These are phyloP conservation scores for Eutrigla gurnardus DNA, from an alignment of 2,797 vertebrate genomes.

Conservation along the genomic window DNA sequence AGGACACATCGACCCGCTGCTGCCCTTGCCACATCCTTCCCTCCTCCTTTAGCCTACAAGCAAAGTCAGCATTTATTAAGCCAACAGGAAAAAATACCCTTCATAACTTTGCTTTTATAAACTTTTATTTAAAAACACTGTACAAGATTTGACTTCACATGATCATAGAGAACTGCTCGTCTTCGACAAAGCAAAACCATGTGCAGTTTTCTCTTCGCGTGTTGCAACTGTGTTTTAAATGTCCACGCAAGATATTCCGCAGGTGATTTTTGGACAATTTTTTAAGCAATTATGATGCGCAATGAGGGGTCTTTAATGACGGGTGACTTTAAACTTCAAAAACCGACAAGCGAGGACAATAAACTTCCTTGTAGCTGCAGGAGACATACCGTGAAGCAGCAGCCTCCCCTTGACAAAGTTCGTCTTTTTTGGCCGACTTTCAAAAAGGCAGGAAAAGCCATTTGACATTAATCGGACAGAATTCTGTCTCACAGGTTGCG, in stretches of 20 bases:
- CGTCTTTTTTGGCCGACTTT: slow-evolving; percentile 60
- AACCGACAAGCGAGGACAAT: slow-evolving; percentile 15
- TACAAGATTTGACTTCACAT: slow-evolving; percentile 35
- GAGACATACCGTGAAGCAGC: slow-evolving; percentile 2
- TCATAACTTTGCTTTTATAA: slow-evolving; percentile 48
- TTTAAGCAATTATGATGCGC: neutral
- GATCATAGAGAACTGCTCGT: slow-evolving; percentile 7
- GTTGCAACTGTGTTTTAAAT: neutral
- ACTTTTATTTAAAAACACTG: slow-evolving; percentile 71
- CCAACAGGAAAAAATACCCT: neutral
- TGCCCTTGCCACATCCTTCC: slow-evolving; percentile 56
- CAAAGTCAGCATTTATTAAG: slow-evolving; percentile 49
- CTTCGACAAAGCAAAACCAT: slow-evolving; percentile 9
- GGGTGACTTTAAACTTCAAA: slow-evolving; percentile 11
- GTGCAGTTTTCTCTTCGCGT: neutral
- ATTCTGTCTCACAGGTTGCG: slow-evolving; percentile 38
- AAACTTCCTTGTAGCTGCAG: slow-evolving; percentile 2
- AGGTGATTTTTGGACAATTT: neutral
- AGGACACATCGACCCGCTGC: slow-evolving; percentile 58
- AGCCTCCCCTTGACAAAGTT: slow-evolving; percentile 24
- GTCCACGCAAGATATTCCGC: neutral
- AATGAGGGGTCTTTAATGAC: neutral
- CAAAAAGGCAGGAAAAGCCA: slow-evolving; percentile 37
- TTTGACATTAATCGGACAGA: slow-evolving; percentile 57
- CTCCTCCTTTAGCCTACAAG: slow-evolving; percentile 17